Evolutionary conservation across 2,797 vertebrate genomes (phyloP).

Genomic region (Acrocephalus scirpaceus): DNA sequence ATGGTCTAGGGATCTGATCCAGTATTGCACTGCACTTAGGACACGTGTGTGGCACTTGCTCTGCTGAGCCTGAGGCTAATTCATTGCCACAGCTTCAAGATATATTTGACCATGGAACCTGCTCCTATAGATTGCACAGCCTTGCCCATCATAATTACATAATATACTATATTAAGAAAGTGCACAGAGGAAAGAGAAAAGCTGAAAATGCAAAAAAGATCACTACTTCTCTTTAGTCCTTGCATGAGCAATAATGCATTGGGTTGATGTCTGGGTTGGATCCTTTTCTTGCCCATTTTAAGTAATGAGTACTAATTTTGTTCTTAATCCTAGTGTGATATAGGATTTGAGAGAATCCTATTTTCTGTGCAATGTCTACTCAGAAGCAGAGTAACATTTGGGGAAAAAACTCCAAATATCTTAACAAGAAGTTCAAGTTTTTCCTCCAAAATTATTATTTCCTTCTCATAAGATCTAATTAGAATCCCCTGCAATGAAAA

Average conservation of each 20-base stretch:
- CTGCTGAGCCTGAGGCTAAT: background rate
- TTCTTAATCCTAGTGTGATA: background rate
- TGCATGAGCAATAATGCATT: background rate
- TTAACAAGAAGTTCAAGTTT: background rate
- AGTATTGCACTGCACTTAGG: accelerated
- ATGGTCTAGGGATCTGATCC: background rate
- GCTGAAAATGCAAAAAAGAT: background rate
- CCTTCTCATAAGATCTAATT: background rate
- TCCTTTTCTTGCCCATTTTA: background rate
- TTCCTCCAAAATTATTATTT: background rate
- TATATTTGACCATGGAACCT: background rate
- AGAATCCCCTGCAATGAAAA: background rate
- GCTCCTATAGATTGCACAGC: background rate
- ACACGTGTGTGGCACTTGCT: background rate
- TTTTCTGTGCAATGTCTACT: background rate
- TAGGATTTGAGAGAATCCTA: background rate
- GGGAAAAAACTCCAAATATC: background rate
- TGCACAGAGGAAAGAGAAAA: background rate
- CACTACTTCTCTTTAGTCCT: background rate
- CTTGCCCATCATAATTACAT: background rate
- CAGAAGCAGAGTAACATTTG: background rate
- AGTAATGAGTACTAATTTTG: background rate
- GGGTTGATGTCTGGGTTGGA: background rate
- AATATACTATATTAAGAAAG: background rate
- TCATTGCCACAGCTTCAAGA: background rate